Conservation (phyloP, 2,797 vertebrate species). For the Perodicticus potto region DNA sequence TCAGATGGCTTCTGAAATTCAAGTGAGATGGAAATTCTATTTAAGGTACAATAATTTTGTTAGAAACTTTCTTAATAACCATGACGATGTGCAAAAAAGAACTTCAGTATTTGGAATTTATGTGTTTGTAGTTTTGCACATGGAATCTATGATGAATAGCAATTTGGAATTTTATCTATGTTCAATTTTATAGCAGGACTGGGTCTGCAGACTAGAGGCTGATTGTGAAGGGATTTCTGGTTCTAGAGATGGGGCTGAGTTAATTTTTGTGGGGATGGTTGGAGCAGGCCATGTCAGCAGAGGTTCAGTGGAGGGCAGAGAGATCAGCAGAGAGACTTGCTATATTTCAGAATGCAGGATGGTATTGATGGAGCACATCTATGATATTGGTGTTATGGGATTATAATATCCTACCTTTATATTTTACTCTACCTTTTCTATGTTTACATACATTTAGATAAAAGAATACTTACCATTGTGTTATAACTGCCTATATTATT, state of each 20-base stretch:
- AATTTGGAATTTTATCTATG: not conserved
- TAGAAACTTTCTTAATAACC: slow-evolving; percentile 24
- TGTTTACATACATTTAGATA: not conserved
- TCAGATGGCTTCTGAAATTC: not conserved
- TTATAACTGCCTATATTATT: not conserved
- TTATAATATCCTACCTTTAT: not conserved
- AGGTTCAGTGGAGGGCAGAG: not conserved
- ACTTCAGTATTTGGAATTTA: not conserved
- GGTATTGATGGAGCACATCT: not conserved
- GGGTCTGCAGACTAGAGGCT: not conserved
- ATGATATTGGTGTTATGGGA: not conserved
- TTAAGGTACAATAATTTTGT: not conserved
- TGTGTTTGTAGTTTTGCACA: not conserved
- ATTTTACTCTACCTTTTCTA: not conserved
- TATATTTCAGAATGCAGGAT: not conserved
- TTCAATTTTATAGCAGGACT: not conserved
- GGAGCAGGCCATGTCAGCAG: not conserved
- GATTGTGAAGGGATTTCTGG: not conserved
- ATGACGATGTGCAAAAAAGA: not conserved
- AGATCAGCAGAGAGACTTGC: not conserved
- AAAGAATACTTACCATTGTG: not conserved
- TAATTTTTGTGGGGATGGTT: not conserved
- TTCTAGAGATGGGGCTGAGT: not conserved
- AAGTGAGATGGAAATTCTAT: not conserved
- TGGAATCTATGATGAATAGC: not conserved